Conservation (phyloP, 2,113 vertebrate species). For the Gavia stellata region DNA sequence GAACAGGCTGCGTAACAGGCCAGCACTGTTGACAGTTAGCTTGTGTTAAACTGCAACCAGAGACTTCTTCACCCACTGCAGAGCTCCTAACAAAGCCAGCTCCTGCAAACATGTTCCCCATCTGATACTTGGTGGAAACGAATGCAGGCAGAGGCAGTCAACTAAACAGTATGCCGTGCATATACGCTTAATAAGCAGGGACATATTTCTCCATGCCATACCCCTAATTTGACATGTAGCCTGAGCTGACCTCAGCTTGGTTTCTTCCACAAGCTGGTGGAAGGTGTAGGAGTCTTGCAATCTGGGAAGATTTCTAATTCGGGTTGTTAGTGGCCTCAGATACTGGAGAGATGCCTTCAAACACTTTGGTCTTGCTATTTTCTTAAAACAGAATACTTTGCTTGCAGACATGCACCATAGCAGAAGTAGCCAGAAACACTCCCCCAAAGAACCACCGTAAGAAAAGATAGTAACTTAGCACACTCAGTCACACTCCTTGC, state of each 20-base stretch:
- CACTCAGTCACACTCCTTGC: neutral
- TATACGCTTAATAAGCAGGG: neutral
- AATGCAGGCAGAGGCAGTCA: neutral
- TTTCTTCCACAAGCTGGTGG: neutral
- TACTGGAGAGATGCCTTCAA: neutral
- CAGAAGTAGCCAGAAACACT: neutral
- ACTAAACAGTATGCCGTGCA: neutral
- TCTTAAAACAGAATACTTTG: neutral
- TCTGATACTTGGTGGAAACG: neutral
- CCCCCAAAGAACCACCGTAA: neutral
- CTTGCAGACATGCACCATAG: neutral
- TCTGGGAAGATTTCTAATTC: neutral
- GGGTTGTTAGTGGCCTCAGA: neutral
- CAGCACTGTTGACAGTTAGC: neutral
- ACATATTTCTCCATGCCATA: neutral
- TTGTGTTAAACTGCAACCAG: neutral
- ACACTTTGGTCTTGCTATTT: neutral
- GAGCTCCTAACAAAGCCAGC: neutral
- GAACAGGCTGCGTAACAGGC: neutral
- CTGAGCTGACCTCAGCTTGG: neutral
- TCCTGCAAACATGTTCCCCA: neutral
- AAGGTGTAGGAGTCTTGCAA: neutral
- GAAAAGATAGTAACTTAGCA: neutral
- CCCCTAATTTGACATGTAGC: neutral
- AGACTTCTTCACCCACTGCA: neutral